Base-by-base conservation (phyloP, 1,140 invertebrate species). In the Drosophila fuyamai region DNA sequence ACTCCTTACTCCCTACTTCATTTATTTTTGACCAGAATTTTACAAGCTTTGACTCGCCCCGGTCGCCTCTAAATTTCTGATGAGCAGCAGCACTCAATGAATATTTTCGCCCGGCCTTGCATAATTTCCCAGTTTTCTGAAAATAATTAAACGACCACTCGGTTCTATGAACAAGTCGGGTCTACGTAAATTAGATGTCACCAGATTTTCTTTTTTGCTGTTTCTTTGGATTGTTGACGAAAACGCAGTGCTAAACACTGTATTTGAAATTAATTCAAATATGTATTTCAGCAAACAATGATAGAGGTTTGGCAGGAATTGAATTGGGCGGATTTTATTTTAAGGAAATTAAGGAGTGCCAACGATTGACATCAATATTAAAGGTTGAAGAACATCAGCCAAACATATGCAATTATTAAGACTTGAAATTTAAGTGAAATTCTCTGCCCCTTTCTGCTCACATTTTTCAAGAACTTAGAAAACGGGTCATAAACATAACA, bases 41-140 rank as follows among this genome's bases (percentile, higher is more conserved):
- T 60, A 77, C 66, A 81, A 65, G 73, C 73, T 44, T 44, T 32
- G 38, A 35, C 38, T 65, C 47, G 32, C 18, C 9, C 47, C 16
- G 9, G 51, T 18, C 9, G 40, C 73, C 74, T 85, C 77, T 84
- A 84, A 85, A 84, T 80, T 77, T 84, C 72, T 84, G 81, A 84
- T 84, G 81, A 84, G 81, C 72, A 76, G 50, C 51, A 38, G 48
- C 61, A 74, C 16, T 67, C 80, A 77, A 84, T 84, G 81, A 84
- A 84, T 85, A 80, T 74, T 80, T 67, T 73, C 46, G 38, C 41
- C 41, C 12, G 51, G 48, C 51, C 67, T 73, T 63, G 36, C 55
- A 63, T 58, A 76, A 72, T 83, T 76, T 83, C 56, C 51, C 53
- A n/a, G 76, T 77, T 80, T 77, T 68, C 58, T 23, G 35, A 61